These are phyloP conservation scores for Calcarius lapponicus DNA, from an alignment of 2,797 vertebrate species.

Conservation along the genomic window DNA sequence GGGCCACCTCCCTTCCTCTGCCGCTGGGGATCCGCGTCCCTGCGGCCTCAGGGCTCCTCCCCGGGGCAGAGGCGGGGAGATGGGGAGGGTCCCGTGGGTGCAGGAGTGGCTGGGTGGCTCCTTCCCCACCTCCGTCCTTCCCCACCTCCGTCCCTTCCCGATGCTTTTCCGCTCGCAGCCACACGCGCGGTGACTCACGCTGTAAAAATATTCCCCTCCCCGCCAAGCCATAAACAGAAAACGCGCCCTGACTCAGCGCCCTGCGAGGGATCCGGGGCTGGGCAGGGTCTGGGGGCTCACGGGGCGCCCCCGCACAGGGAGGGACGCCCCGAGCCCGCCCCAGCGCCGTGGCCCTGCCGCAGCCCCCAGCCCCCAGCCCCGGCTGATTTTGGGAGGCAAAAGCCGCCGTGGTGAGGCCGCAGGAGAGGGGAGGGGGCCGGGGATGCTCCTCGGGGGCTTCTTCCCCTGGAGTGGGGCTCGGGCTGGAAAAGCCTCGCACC, in stretches of 20 bases:
- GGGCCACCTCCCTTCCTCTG: rapidly evolving
- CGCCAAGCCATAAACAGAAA: neutral
- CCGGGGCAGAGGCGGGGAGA: neutral
- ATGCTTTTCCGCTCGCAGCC: neutral
- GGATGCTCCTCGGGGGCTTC: neutral
- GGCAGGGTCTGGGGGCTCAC: neutral
- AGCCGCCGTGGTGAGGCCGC: rapidly evolving
- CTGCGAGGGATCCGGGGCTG: neutral
- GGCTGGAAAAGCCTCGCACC: neutral
- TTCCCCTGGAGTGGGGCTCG: neutral
- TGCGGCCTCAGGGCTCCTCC: rapidly evolving
- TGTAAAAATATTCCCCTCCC: constrained; percentile 26
- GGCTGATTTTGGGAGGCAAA: neutral
- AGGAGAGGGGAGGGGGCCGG: neutral
- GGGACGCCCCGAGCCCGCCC: neutral
- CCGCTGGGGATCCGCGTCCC: rapidly evolving
- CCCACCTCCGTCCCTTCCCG: neutral
- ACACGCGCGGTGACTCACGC: neutral
- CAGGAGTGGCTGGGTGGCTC: rapidly evolving
- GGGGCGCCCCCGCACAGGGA: rapidly evolving
- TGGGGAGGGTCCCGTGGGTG: neutral
- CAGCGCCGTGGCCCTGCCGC: rapidly evolving
- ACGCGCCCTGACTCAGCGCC: neutral
- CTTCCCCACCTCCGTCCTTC: neutral
- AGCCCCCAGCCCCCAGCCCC: neutral